Evolutionary conservation across 2,888 invertebrate genomes (phyloP).

Genomic region (Lamproptera curius): DNA sequence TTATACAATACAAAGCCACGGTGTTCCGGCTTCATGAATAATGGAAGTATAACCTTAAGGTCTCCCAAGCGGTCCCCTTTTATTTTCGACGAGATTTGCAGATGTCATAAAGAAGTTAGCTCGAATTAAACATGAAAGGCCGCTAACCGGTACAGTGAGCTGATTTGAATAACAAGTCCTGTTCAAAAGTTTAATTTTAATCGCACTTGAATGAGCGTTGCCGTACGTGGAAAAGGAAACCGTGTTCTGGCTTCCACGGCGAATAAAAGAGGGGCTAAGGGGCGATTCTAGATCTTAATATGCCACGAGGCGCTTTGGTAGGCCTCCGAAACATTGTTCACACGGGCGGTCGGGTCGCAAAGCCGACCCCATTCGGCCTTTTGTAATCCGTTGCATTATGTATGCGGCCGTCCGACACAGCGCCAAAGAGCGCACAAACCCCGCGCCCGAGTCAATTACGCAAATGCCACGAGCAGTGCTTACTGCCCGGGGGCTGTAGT

Average conservation of each 20-base stretch:
- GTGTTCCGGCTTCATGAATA: no score
- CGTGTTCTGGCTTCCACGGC: no score
- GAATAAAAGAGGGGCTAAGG: no score
- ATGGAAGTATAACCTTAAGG: no score
- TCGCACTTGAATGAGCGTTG: no score
- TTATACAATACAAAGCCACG: no score
- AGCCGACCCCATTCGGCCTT: slow-evolving; percentile 2
- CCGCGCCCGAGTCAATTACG: slow-evolving; percentile 33
- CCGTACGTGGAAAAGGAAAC: neutral
- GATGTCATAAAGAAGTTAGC: no score
- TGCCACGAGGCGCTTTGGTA: neutral
- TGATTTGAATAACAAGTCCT: neutral
- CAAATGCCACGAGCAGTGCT: slow-evolving; percentile 29
- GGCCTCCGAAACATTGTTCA: slow-evolving; percentile 2
- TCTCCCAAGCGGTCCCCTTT: no score
- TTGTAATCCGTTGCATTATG: slow-evolving; percentile 4
- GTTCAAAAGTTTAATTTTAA: neutral
- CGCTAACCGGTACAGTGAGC: neutral
- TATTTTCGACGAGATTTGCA: no score
- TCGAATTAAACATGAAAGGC: neutral
- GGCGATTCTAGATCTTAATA: no score
- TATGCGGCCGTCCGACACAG: neutral
- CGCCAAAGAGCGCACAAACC: slow-evolving; percentile 25
- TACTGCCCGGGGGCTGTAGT: slow-evolving; percentile 21
- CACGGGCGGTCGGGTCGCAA: neutral